Conservation (phyloP, 1,140 invertebrate species). For the Prorops nasuta region DNA sequence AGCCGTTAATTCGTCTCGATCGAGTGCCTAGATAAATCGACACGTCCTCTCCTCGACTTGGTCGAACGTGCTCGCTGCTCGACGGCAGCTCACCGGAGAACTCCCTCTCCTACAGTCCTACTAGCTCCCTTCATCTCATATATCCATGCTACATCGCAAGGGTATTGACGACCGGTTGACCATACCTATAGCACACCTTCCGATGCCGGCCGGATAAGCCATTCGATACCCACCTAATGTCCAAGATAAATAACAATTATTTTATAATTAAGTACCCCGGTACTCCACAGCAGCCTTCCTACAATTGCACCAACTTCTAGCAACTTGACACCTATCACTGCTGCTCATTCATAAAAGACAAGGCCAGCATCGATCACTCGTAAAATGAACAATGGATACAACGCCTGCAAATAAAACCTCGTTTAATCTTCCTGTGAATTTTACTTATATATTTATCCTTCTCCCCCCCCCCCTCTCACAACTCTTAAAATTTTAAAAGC, state of each 20-base stretch:
- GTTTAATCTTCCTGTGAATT: too few relatives aligned
- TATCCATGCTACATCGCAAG: too few relatives aligned
- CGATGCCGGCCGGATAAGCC: neutral
- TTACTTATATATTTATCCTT: too few relatives aligned
- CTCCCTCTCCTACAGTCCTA: too few relatives aligned
- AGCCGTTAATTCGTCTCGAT: conserved; percentile 36
- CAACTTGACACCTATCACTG: conserved; percentile 32
- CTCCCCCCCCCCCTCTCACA: too few relatives aligned
- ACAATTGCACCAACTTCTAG: too few relatives aligned
- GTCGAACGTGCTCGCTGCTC: too few relatives aligned
- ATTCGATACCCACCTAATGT: conserved; percentile 6
- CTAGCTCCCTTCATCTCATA: too few relatives aligned
- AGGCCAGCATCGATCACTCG: conserved; percentile 37
- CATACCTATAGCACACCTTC: neutral
- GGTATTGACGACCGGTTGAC: conserved; percentile 1
- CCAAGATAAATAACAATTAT: conserved; percentile 44
- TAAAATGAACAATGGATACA: too few relatives aligned
- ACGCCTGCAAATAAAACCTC: too few relatives aligned
- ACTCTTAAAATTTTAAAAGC: too few relatives aligned
- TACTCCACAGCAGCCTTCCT: conserved; percentile 19
- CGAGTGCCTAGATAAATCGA: conserved; percentile 36
- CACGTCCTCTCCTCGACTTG: conserved; percentile 21
- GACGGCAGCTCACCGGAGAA: too few relatives aligned
- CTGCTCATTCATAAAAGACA: conserved; percentile 39
- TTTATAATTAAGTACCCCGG: conserved; percentile 40